Evolutionary conservation across 2,888 invertebrate genomes (phyloP), one percentile per base, ranked within the genome.

Genomic region (Aspidiotus rigidus): DNA sequence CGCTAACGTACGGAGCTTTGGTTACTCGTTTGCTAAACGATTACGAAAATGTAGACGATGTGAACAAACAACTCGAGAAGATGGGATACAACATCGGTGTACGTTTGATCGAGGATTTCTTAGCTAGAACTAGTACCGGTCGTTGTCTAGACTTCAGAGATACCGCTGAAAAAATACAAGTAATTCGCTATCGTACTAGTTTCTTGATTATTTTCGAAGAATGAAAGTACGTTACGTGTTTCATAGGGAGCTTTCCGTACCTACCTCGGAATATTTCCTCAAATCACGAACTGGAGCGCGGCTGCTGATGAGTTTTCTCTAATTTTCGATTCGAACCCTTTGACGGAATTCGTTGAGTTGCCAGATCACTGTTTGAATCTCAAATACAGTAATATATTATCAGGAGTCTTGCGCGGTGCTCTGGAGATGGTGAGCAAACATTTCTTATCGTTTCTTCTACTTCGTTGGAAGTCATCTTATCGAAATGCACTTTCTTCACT

Each of bases 21-120:
- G 97, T 99, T 0, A 90, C 96, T 3, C 98, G 99, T 81, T 87
- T 99, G 82, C 80, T 99, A 17, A 93, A 94, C 78, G 99, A 99
- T 78, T 89, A 90, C 75, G 98, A 99, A 77, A 94, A 92, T 79
- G 87, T 93, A 7, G 97, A 98, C 54, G 97, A 98, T 81, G 97
- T 99, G 0, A 99, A 97, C 78, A 94, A 95, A 76, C 97, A 99
- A 76, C 80, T 97, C 71, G 95, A 96, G 76, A 81, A 93, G 76
- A 88, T 94, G 80, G 99, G 99, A 7, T 99, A 98, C 78, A 99
- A 98, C 77, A 99, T 99, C 86, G 99, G 99, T 11, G 89, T 98
- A 66, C 84, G 99, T 59, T 80, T 99, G 54, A 96, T 99, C 72
- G 99, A 99, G 81, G 99, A 99, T 77, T 99, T 95, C 76, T 81